Evolutionary conservation across 2,797 vertebrate genomes (phyloP).

Genomic region (Pangasius djambal): DNA sequence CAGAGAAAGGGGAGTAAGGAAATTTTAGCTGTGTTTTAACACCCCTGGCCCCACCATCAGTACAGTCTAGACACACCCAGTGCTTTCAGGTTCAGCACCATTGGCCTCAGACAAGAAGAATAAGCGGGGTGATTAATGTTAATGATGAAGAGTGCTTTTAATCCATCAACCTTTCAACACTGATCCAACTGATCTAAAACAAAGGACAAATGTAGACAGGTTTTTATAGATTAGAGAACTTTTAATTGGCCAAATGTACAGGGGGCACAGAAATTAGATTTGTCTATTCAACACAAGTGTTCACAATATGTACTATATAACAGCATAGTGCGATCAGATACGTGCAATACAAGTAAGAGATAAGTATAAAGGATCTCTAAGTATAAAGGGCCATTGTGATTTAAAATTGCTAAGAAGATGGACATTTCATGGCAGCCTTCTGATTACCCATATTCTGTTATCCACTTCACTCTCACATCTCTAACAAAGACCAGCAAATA

Average conservation of each 20-base stretch:
- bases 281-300: background rate
- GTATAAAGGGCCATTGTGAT: background rate
- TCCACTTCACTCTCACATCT: background rate
- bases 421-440: background rate
- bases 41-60: background rate
- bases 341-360: background rate
- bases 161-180: slow-evolving; percentile 33
- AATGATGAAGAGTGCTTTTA: slow-evolving; percentile 13
- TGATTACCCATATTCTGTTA: slow-evolving; percentile 1
- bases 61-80: background rate
- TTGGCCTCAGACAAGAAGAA: slow-evolving; percentile 30
- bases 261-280: background rate
- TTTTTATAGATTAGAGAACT: slow-evolving; percentile 65
- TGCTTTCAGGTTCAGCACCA: slow-evolving; percentile 9
- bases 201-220: slow-evolving; percentile 57
- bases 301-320: background rate
- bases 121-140: background rate
- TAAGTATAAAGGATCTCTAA: background rate
- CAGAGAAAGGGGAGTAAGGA: background rate
- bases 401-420: slow-evolving; percentile 62
- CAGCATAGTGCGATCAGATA: background rate
- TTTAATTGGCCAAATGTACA: background rate
- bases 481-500: background rate
- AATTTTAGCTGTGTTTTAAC: slow-evolving; percentile 24
- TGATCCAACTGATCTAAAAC: slow-evolving; percentile 9